A percentile compares a stretch with the other conserved stretches of the same genome.
phyloP scores from a whole-genome alignment of 2,888 invertebrate genomes.

The Yponomeuta malinellus region DNA sequence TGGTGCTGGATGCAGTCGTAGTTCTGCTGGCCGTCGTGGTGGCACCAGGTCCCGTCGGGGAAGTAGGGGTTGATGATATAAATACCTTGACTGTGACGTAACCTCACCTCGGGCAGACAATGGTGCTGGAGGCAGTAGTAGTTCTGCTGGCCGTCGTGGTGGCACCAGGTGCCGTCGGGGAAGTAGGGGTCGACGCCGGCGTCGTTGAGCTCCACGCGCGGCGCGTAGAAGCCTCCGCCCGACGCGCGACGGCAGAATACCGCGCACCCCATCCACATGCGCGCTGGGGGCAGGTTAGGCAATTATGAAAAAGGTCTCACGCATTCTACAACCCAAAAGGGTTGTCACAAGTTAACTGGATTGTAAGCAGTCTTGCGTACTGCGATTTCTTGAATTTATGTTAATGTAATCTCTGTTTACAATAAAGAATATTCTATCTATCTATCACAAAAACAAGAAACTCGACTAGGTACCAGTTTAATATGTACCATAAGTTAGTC shows the following conservation, averaged over 20 bases:
- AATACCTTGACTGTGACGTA: not conserved
- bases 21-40: conserved; percentile 77
- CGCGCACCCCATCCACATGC: conserved; percentile 87
- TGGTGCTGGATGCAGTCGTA: conserved; percentile 85
- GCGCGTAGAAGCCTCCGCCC: conserved; percentile 83
- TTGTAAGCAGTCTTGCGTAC: too few relatives aligned
- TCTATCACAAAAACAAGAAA: too few relatives aligned
- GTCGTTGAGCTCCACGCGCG: conserved; percentile 84
- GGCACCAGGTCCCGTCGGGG: conserved; percentile 89
- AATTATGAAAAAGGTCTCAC: too few relatives aligned
- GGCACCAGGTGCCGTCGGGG: conserved; percentile 89
- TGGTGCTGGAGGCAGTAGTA: conserved; percentile 85
- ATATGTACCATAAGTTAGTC: too few relatives aligned
- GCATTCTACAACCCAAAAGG: too few relatives aligned
- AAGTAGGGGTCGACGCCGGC: conserved; percentile 83
- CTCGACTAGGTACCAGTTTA: too few relatives aligned
- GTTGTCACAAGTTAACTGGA: too few relatives aligned
- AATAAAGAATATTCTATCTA: too few relatives aligned
- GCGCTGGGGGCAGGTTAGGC: conserved; percentile 47
- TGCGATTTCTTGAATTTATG: too few relatives aligned
- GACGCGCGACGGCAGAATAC: conserved; percentile 83
- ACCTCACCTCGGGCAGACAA: conserved; percentile 80
- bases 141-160: conserved; percentile 77
- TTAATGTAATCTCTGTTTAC: too few relatives aligned
- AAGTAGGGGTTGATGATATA: not conserved